These are phyloP conservation scores for Paratilapia polleni DNA, from an alignment of 2,113 vertebrate species.

Conservation along the genomic window DNA sequence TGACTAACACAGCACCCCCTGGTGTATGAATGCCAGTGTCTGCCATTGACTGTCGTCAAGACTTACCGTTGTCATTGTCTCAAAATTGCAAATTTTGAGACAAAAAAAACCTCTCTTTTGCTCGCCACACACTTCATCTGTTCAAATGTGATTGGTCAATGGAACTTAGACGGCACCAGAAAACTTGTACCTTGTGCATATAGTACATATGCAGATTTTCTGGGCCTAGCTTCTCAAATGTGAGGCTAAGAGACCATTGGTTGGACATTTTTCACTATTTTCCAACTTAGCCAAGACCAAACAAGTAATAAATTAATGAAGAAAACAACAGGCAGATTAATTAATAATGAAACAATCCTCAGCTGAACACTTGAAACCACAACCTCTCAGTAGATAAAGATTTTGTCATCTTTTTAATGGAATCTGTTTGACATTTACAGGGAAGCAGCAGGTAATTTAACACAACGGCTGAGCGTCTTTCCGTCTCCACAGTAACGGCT, in stretches of 20 bases:
- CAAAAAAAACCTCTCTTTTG: not conserved
- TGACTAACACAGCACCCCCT: too few relatives aligned
- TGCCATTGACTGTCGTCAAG: not conserved
- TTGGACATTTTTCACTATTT: too few relatives aligned
- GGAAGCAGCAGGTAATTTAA: not conserved
- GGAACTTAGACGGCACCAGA: not conserved
- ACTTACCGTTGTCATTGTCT: not conserved
- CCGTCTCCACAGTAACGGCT: not conserved
- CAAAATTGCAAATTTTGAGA: not conserved
- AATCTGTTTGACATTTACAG: not conserved
- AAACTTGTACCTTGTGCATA: not conserved
- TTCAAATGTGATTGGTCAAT: not conserved
- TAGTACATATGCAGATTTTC: too few relatives aligned
- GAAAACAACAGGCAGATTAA: not conserved
- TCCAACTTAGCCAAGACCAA: accelerated
- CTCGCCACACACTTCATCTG: not conserved
- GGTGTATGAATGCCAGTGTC: not conserved
- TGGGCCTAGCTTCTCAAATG: too few relatives aligned
- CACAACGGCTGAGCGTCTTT: not conserved
- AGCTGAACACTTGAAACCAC: not conserved
- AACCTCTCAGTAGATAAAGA: accelerated
- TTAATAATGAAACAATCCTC: not conserved
- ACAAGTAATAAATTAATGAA: not conserved
- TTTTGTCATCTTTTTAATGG: not conserved
- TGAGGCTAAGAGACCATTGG: not conserved